phyloP scores from a whole-genome alignment of 1,140 invertebrate genomes.

The Oryzaephilus surinamensis region DNA sequence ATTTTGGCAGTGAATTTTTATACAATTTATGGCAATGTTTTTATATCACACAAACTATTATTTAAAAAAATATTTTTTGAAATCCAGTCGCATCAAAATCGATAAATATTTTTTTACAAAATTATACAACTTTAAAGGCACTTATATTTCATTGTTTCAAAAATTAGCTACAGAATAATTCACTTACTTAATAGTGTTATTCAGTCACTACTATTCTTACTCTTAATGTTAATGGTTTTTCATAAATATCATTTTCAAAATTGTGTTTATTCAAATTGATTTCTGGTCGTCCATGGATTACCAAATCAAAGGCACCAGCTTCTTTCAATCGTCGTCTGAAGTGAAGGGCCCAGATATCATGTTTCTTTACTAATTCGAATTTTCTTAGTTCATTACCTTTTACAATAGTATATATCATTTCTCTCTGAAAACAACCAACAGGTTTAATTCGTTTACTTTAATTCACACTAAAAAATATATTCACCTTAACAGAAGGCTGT shows the following conservation, averaged over 20 bases:
- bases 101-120: no score
- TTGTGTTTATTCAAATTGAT: conserved; percentile 26
- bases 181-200: conserved; percentile 15
- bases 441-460: conserved; percentile 10
- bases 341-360: conserved; percentile 52
- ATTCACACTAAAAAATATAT: conserved; percentile 3
- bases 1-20: conserved; percentile 7
- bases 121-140: no score
- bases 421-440: conserved; percentile 31
- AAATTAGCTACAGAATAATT: background rate
- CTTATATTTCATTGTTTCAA: background rate
- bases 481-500: conserved; percentile 51
- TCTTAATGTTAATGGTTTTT: conserved; percentile 44
- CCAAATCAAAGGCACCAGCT: conserved; percentile 44
- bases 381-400: conserved; percentile 52
- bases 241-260: conserved; percentile 40
- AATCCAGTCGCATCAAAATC: no score
- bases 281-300: conserved; percentile 43
- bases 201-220: conserved; percentile 41
- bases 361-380: conserved; percentile 53
- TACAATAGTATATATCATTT: conserved; percentile 54
- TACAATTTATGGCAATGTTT: background rate
- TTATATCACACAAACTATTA: background rate
- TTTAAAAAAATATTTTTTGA: no score
- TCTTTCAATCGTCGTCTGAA: conserved; percentile 47